Evolutionary conservation across 2,113 vertebrate species (phyloP).

Genomic region (Sinocyclocheilus rhinocerous): DNA sequence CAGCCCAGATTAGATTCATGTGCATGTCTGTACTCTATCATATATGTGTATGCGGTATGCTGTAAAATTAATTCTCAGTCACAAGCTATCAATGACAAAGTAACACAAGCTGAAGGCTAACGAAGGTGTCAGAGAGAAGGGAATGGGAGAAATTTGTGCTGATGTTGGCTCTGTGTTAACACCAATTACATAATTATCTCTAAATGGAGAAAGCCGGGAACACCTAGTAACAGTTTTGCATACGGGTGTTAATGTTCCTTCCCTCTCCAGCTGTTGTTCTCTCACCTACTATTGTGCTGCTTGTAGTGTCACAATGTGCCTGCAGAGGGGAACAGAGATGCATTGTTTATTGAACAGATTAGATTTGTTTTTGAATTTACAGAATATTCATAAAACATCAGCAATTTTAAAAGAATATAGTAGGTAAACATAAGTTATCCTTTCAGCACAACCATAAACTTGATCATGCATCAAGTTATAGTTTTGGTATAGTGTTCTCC

Average conservation of each 20-base stretch:
- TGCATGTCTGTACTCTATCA: not conserved
- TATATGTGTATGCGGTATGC: not conserved
- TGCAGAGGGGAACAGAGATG: slow-evolving; percentile 46
- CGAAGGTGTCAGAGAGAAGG: not conserved
- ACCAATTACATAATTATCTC: slow-evolving; percentile 56
- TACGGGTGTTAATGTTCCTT: slow-evolving; percentile 48
- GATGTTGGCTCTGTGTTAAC: slow-evolving; percentile 36
- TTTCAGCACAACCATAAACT: not conserved
- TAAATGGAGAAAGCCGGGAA: slow-evolving; percentile 56
- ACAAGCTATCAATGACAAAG: not conserved
- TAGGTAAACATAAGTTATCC: not conserved
- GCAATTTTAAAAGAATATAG: not conserved
- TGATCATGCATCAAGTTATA: too few relatives aligned
- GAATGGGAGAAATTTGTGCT: not conserved
- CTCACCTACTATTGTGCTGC: slow-evolving; percentile 25
- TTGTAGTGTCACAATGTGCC: not conserved
- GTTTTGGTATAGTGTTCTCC: too few relatives aligned
- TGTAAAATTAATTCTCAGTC: not conserved
- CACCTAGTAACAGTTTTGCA: slow-evolving; percentile 48
- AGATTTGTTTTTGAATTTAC: not conserved
- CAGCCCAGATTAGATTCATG: slow-evolving; percentile 11
- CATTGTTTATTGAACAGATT: not conserved
- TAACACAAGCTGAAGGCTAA: not conserved
- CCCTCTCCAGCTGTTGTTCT: slow-evolving; percentile 51
- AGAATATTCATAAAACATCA: not conserved